These are phyloP conservation scores for Yasuhikotakia modesta DNA, from an alignment of 2,797 vertebrate genomes.

Conservation along the genomic window DNA sequence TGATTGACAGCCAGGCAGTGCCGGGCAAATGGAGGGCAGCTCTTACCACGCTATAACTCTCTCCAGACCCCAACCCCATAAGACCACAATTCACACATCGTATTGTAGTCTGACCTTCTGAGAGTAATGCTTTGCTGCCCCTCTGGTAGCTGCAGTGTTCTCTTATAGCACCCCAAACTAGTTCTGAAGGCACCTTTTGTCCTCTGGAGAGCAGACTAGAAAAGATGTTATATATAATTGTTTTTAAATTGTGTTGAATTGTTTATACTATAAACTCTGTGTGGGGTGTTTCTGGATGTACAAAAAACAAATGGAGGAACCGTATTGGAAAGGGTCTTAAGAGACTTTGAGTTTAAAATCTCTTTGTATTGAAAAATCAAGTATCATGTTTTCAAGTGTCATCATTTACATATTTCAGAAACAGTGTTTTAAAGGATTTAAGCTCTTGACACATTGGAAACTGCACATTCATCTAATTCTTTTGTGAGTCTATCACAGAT, in stretches of 20 bases:
- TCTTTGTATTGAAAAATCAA: neutral
- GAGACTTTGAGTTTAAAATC: neutral
- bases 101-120: constrained; percentile 4
- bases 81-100: neutral
- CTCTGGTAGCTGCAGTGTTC: neutral
- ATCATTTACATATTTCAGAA: neutral
- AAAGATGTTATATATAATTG: neutral
- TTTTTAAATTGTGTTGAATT: neutral
- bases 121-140: neutral
- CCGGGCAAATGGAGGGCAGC: constrained; percentile 28
- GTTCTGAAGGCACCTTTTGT: neutral
- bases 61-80: neutral
- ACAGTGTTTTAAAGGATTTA: neutral
- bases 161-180: neutral
- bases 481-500: neutral
- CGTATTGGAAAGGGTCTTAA: neutral
- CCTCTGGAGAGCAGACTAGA: neutral
- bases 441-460: neutral
- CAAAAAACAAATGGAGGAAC: neutral
- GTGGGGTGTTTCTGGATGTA: neutral
- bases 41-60: neutral
- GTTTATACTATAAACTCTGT: neutral
- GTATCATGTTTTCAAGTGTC: neutral
- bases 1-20: constrained; percentile 51
- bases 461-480: neutral